Base-by-base conservation (phyloP, 2,113 vertebrate genomes). In the Rostratula benghalensis region DNA sequence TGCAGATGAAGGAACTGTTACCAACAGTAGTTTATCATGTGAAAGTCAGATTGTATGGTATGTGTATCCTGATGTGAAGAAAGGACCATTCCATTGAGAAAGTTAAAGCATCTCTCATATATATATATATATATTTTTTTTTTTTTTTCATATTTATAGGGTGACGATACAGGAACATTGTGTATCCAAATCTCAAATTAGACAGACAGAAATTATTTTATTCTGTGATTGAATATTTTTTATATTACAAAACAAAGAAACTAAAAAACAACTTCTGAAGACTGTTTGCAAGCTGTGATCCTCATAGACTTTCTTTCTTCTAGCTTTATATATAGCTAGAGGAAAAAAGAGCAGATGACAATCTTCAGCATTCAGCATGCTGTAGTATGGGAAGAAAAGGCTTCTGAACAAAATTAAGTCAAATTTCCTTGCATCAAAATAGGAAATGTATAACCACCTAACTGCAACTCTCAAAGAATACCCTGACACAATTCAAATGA, bases 151-250 rank as follows among this genome's bases (percentile, higher is more conserved):
- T 68, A 51, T 57, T 79, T 77, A 41, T 63, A 70, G 27, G 89
- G 11, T 11, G 61, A 56, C 21, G 27, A 78, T 56, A 70, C 54
- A 92, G 25, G 68, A 94, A 37, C 0, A 22, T 11, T 27, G 39
- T 70, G 20, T 46, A 89, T 83, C 74, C 41, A 80, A 85, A 87
- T 90, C 53, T 97, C 93, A 89, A 37, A 37, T 93, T 96, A 96
- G 45, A 70, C 6, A 81, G 27, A n/a, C 41, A 94, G 39, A 82
- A 16, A 28, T 89, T 94, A 51, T 87, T 89, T 96, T 84, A 76
- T 54, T 79, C 57, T 70, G 37, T 91, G 84, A 89, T 45, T 59
- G 35, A 95, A 75, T 85, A n/a, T 75, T 97, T 97, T 95, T 41
- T 63, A 73, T 82, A 67, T 22, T 82, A 43, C 31, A 89, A 84